Percentiles rank a stretch among this genome's conserved stretches.
These are phyloP conservation scores for Sander lucioperca DNA, from an alignment of 2,113 vertebrate genomes.

Conservation along the genomic window DNA sequence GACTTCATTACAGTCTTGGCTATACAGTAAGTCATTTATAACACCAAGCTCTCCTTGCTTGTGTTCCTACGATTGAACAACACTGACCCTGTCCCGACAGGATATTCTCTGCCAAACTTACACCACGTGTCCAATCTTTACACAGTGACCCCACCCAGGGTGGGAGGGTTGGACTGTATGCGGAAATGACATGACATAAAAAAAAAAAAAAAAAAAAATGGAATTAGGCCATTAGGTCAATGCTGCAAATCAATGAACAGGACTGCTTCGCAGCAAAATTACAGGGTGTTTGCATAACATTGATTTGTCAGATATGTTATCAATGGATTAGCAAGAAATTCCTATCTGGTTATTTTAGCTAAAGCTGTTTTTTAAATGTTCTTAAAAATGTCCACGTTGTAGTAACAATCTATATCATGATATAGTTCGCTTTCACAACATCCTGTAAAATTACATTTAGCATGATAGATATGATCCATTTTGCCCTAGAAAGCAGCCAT, in stretches of 20 bases:
- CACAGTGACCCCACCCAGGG: slow-evolving; percentile 64
- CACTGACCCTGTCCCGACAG: not conserved
- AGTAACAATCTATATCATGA: no score
- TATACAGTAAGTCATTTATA: slow-evolving; percentile 15
- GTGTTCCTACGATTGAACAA: slow-evolving; percentile 2
- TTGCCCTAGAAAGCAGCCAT: not conserved
- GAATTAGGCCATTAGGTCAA: slow-evolving; percentile 33
- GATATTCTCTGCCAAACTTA: slow-evolving; percentile 8
- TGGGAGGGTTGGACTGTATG: slow-evolving; percentile 40
- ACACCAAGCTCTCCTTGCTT: not conserved
- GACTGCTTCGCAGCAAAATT: not conserved
- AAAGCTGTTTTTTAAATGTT: not conserved
- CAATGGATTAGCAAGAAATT: not conserved
- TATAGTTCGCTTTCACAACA: not conserved
- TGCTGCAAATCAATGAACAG: slow-evolving; percentile 1
- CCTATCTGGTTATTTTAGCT: not conserved
- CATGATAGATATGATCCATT: not conserved
- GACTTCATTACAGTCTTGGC: not conserved
- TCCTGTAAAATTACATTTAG: not conserved
- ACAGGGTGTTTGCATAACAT: not conserved
- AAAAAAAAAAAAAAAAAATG: slow-evolving; percentile 2
- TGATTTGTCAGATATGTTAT: not conserved
- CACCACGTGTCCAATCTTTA: slow-evolving; percentile 30
- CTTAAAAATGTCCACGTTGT: rapidly evolving
- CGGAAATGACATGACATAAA: slow-evolving; percentile 18